Base-by-base conservation (phyloP, 2,113 vertebrate species). In the Rhizomys pruinosus region DNA sequence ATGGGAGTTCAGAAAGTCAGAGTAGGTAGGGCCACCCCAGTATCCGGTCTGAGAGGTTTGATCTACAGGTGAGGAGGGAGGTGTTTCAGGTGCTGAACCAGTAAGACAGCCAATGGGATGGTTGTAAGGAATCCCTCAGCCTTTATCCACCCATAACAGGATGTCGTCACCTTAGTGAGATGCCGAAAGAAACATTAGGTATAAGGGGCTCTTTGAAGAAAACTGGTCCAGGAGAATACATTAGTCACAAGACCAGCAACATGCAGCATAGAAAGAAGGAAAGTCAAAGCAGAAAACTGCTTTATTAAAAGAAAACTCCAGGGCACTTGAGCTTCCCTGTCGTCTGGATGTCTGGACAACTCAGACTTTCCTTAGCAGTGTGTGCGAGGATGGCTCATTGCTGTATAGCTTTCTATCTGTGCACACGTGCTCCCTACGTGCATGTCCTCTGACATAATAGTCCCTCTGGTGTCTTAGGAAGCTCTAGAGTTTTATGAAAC, bases 301-400 rank as follows among this genome's bases (percentile, higher is more conserved):
- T n/a, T 69, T 29, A 34, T 15, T 7, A 11, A n/a, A 87, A n/a
- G 52, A 4, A 57, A 55, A 79, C 1, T 1, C 55, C 17, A 11
- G 25, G 23, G 32, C 12, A 6, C 2, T 3, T 12, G n/a, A 16
- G 7, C 3, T 1, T 2, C 17, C 37, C 61, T 61, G 0, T 3
- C 32, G 64, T 4, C 32, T n/a, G 64, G 19, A 22, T 37, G 4
- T 23, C 44, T 55, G 12, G 12, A 34, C 23, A 27, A 37, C 9
- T 5, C 7, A 0, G 15, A 27, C 1, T 13, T 64, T 55, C n/a
- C 27, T 19, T 1, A 0, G 0, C 12, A 4, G 29, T 3, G 1
- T 20, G 2, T 32, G 32, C 73, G 66, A 57, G 74, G 25, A n/a
- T 5, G 68, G 59, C 2, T 25, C 0, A 1, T 13, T 17, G 7